Evolutionary conservation across 1,140 invertebrate genomes (phyloP), one percentile per base, ranked within the genome.

Genomic region (Orius insidiosus): DNA sequence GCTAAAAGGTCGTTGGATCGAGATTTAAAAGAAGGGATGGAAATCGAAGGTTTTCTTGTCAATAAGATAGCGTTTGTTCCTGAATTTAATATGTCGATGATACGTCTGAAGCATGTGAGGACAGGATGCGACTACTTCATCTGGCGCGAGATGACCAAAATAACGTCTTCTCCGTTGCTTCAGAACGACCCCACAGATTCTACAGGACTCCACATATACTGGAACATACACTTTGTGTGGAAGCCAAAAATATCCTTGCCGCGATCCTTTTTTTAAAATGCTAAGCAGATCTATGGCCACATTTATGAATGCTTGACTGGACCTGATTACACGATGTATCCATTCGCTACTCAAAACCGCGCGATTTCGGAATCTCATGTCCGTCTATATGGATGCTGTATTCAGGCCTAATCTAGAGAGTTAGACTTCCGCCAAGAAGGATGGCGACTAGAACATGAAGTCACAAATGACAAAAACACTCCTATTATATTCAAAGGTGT

Each of bases 181-280:
- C 56, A 72, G 86, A 18, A 96, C 90, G 0, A 89, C 86, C 3
- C 88, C 89, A 72, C 72, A 51, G 80, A 95, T 61, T 89, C 80
- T 6, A 89, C 84, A 30, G 92, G 92, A 7, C 31, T 90, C 84
- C 92, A 4, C 92, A 97, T 59, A 95, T 96, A 52, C 60, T 97
- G 41, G 92, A 97, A 62, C 92, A 97, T 59, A 81, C 81, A 1
- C 80, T 0, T 63, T 95, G 2, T 95, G 90, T 63, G 92, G 92
- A 1, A 94, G 89, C 10, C 63, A 81, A 52, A 76, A 77, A 49
- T 93, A 79, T 63, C 85, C 87, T 3, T 78, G 82, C 6, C 64
- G 86, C 47, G 92, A 97, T 74, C 89, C 89, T 1, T 96, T 95
- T 59, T 89, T 96, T 52, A 95, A 95, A 69, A 96, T 97, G 92